Conservation (phyloP, 2,888 invertebrate genomes). For the Abscondita cerata region DNA sequence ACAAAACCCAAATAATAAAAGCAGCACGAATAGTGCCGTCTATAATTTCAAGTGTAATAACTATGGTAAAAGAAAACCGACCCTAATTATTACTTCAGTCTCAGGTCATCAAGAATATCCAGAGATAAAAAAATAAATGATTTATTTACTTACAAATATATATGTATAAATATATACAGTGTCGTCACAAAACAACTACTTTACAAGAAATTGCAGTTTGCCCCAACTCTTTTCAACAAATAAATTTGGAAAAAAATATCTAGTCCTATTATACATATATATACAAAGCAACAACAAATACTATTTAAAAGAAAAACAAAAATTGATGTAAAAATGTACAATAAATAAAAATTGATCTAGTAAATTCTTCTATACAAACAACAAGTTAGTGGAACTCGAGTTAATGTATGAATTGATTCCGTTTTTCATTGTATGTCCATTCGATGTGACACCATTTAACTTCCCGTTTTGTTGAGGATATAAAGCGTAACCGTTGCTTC, state of each 20-base stretch:
- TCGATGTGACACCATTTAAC: slow-evolving; percentile 35
- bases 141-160: slow-evolving; percentile 9
- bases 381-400: slow-evolving; percentile 51
- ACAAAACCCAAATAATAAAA: no score
- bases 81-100: no score
- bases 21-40: no score
- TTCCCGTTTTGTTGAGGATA: slow-evolving; percentile 63
- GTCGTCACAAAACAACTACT: not conserved
- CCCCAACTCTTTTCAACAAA: no score
- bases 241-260: not conserved
- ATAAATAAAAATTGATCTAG: slow-evolving; percentile 19
- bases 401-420: slow-evolving; percentile 48
- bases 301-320: no score
- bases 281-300: not conserved
- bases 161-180: not conserved
- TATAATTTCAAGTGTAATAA: no score
- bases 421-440: slow-evolving; percentile 38
- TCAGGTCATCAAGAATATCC: no score
- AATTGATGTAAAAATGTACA: not conserved
- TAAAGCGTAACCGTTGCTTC: slow-evolving; percentile 76
- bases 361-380: slow-evolving; percentile 46
- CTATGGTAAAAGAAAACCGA: no score
- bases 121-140: slow-evolving; percentile 24
- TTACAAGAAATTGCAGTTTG: not conserved
- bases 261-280: not conserved